Evolutionary conservation across 2,113 vertebrate species (phyloP).

Genomic region (Grantiella picta): DNA sequence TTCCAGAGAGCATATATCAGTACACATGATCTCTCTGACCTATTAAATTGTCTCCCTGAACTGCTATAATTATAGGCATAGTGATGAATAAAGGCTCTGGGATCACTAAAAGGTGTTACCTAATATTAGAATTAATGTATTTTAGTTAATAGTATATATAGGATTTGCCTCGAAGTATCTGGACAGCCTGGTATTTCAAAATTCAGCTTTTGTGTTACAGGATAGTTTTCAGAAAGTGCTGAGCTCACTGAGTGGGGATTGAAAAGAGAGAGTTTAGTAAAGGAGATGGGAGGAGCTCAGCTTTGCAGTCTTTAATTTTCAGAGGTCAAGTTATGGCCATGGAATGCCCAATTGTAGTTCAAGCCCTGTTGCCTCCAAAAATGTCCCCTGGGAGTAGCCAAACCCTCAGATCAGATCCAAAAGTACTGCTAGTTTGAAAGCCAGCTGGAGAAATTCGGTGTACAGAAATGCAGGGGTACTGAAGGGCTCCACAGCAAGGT

Average conservation of each 20-base stretch:
- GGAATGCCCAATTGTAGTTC: background rate
- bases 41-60: background rate
- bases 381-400: background rate
- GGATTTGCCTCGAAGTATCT: background rate
- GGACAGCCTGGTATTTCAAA: background rate
- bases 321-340: background rate
- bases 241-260: background rate
- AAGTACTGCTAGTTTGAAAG: background rate
- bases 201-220: background rate
- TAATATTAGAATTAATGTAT: background rate
- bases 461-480: background rate
- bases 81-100: background rate
- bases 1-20: background rate
- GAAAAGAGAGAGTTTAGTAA: background rate
- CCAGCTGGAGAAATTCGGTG: background rate
- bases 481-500: background rate
- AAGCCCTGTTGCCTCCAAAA: background rate
- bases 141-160: background rate
- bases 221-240: background rate
- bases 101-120: background rate
- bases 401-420: background rate
- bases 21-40: background rate
- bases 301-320: conserved; percentile 19
- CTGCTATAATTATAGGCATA: background rate
- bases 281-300: background rate